Evolutionary conservation across 2,797 vertebrate species (phyloP).

Genomic region (Pogoniulus pusillus): DNA sequence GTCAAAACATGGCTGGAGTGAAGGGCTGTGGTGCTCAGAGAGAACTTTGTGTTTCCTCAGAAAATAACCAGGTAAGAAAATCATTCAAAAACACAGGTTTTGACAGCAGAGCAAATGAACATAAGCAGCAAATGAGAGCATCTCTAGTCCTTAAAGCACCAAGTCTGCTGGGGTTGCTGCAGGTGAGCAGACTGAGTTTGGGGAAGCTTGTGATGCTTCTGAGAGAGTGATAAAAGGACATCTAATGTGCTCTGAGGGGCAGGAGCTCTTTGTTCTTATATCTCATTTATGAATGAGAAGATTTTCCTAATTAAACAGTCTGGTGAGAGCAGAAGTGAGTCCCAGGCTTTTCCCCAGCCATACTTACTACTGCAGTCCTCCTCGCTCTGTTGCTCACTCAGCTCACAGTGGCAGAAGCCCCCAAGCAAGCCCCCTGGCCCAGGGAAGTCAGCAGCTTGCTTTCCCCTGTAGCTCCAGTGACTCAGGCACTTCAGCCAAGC

Average conservation of each 20-base stretch:
- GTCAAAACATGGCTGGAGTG: background rate
- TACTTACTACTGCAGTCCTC: background rate
- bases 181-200: background rate
- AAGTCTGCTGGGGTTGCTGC: background rate
- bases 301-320: background rate
- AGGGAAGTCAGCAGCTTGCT: background rate
- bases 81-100: fast-evolving
- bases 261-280: background rate
- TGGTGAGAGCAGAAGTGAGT: background rate
- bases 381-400: background rate
- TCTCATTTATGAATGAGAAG: background rate
- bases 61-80: background rate
- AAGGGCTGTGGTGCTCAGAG: fast-evolving
- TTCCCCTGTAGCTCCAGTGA: background rate
- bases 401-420: background rate
- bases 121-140: background rate
- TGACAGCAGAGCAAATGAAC: background rate
- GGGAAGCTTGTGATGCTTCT: background rate
- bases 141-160: background rate
- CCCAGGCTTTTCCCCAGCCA: background rate
- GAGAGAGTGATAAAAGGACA: background rate
- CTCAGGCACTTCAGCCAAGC: background rate
- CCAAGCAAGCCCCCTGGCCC: fast-evolving
- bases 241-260: background rate
- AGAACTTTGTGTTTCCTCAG: background rate